Conservation (phyloP, 2,888 invertebrate species). For the Lapara coniferarum region DNA sequence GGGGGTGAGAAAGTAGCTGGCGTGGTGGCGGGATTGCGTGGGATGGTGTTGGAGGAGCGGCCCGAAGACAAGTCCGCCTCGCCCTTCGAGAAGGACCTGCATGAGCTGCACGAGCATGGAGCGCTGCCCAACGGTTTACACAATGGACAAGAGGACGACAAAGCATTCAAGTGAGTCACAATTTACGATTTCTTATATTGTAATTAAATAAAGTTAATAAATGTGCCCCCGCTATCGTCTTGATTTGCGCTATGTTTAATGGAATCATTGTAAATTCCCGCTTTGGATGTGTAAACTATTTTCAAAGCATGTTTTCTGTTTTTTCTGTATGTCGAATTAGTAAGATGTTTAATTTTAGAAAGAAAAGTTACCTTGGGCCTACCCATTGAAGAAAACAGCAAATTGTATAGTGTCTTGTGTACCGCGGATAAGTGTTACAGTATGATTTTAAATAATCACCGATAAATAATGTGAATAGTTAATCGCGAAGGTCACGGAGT, state of each 20-base stretch:
- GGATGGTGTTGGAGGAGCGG: slow-evolving; percentile 76
- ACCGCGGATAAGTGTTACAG: slow-evolving; percentile 1
- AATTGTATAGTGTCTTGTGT: neutral
- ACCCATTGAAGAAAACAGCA: neutral
- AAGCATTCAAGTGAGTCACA: slow-evolving; percentile 92
- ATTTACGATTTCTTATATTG: neutral
- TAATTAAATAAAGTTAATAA: neutral
- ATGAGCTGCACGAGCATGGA: slow-evolving; percentile 76
- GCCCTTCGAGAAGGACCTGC: slow-evolving; percentile 78
- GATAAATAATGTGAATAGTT: slow-evolving; percentile 31
- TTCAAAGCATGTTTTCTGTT: slow-evolving; percentile 26
- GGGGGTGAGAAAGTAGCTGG: slow-evolving; percentile 73
- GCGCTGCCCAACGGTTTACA: slow-evolving; percentile 82
- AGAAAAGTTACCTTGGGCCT: neutral
- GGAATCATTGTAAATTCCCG: slow-evolving; percentile 18
- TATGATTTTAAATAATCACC: slow-evolving; percentile 1
- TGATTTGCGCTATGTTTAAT: slow-evolving; percentile 22
- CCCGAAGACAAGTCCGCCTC: slow-evolving; percentile 74
- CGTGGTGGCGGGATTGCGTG: slow-evolving; percentile 73
- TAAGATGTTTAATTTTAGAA: neutral
- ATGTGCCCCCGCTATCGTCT: slow-evolving; percentile 19
- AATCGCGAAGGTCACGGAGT: slow-evolving; percentile 54
- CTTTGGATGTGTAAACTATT: slow-evolving; percentile 22
- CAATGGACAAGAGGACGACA: slow-evolving; percentile 91
- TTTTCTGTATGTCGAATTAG: slow-evolving; percentile 13